Base-by-base conservation (phyloP, 1,140 invertebrate species). In the Gryllus bimaculatus region DNA sequence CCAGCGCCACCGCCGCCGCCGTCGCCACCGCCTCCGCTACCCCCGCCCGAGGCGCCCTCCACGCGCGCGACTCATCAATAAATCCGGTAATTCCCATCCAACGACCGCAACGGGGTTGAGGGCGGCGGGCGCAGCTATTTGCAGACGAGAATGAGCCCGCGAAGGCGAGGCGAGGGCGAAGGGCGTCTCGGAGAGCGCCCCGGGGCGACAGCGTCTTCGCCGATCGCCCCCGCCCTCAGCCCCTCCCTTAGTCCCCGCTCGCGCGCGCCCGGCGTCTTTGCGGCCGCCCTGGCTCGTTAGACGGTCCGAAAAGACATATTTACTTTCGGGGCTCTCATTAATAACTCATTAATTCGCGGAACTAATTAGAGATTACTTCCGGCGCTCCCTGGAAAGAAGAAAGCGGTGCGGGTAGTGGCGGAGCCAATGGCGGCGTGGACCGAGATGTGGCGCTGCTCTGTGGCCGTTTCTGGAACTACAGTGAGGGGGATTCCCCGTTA, bases 321-420 rank as follows among this genome's bases (percentile, higher is more conserved):
- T 66, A 66, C 54, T 66, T 66, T 66, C 54, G 54, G 54, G 7
- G 54, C 7, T 66, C 54, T 66, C 54, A 66, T 66, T 66, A 66
- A 66, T 66, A 66, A 66, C 54, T 66, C 54, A 66, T 66, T 66
- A 66, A 66, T 66, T 66, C 54, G 54, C 54, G 54, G 54, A 66
- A 66, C 54, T 66, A 66, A 66, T 66, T 66, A 66, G 54, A 66
- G 54, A 66, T 66, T 66, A 18, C 54, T 66, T 66, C 54, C 54
- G 54, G 54, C 54, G 54, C 10, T 66, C 54, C 54, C 54, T 7
- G 10, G 1, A 18, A 66, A 66, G 54, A 66, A 66, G 54, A 66
- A 66, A 18, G 54, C 54, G 10, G 54, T 10, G 54, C 54, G 10
- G 54, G 10, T 66, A 66, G 10, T 66, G 54, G 26, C 54, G 1